Evolutionary conservation across 2,113 vertebrate species (phyloP).

Genomic region (Microcebus griseorufus): DNA sequence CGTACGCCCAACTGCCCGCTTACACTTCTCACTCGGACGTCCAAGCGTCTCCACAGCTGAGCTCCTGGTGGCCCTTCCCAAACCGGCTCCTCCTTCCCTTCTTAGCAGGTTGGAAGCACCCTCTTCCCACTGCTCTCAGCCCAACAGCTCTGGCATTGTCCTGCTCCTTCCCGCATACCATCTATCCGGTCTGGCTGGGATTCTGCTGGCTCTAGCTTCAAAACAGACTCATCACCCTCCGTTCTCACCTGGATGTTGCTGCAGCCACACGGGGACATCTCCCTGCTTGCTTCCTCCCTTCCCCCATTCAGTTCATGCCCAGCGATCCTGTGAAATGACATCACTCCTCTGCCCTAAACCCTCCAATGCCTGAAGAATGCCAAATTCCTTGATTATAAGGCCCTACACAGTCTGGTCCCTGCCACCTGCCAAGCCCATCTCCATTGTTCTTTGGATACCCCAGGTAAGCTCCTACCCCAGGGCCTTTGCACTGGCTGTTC

Average conservation of each 20-base stretch:
- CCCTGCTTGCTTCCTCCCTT: background rate
- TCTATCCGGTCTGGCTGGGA: background rate
- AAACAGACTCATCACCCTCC: background rate
- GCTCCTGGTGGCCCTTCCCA: background rate
- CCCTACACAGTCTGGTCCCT: background rate
- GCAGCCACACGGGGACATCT: background rate
- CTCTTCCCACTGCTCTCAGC: conserved; percentile 13
- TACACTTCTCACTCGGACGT: background rate
- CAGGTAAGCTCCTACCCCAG: background rate
- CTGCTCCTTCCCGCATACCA: background rate
- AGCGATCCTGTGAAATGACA: background rate
- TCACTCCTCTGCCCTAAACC: background rate
- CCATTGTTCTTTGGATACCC: background rate
- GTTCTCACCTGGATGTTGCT: background rate
- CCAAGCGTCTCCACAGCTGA: background rate
- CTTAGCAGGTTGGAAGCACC: background rate
- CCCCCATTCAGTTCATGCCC: background rate
- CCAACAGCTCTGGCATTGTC: background rate
- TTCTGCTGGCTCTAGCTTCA: background rate
- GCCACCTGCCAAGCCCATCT: background rate
- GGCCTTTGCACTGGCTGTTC: background rate
- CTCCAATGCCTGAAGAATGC: background rate
- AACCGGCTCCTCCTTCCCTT: background rate
- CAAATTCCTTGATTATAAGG: background rate
- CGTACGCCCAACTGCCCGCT: background rate